Evolutionary conservation across 92 coral and sea anemone genomes (phyloP).

Genomic region (Epizoanthus illoricatus): DNA sequence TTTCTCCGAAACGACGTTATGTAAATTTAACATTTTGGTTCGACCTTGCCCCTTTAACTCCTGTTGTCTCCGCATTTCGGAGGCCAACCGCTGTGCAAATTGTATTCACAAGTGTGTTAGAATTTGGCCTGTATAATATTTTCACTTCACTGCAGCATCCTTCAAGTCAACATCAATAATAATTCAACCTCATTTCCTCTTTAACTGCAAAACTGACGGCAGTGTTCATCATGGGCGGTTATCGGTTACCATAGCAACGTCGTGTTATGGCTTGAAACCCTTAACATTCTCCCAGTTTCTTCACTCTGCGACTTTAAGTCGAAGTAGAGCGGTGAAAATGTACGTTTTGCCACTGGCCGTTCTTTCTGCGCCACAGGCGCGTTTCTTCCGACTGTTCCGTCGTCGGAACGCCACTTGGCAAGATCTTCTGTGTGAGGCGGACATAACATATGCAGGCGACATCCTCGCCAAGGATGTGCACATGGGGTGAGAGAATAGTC

Average conservation of each 20-base stretch:
- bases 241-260: slow-evolving; percentile 7
- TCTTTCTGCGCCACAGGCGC: slow-evolving; percentile 90
- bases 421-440: slow-evolving; percentile 77
- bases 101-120: too few relatives aligned
- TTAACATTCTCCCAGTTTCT: background rate
- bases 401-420: slow-evolving; percentile 56
- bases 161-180: background rate
- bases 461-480: slow-evolving; percentile 85
- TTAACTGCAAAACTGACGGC: background rate
- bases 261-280: background rate
- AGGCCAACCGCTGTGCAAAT: too few relatives aligned
- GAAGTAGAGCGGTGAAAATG: slow-evolving; percentile 77
- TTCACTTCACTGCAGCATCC: too few relatives aligned
- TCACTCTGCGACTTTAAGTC: background rate
- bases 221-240: background rate
- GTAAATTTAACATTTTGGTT: too few relatives aligned
- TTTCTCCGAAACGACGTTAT: too few relatives aligned
- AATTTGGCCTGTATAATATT: too few relatives aligned
- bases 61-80: too few relatives aligned
- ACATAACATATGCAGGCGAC: slow-evolving; percentile 93
- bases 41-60: too few relatives aligned
- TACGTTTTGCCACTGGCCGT: slow-evolving; percentile 82
- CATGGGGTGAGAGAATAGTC: slow-evolving; percentile 91
- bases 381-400: slow-evolving; percentile 92
- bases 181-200: background rate